Conservation (phyloP, 1,140 invertebrate species). For the Drosophila ohnishii region DNA sequence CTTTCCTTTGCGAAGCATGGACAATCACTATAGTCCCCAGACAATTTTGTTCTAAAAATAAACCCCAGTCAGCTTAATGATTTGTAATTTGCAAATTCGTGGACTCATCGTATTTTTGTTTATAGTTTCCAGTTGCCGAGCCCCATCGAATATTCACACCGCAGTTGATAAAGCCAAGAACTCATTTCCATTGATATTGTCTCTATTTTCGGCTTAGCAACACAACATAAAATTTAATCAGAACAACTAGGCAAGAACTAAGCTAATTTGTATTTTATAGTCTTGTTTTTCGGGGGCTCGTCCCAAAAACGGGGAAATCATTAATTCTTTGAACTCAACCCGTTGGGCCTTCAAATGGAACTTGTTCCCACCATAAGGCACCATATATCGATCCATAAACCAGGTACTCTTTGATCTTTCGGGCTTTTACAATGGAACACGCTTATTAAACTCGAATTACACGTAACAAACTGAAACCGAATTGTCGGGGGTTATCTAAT, state of each 20-base stretch:
- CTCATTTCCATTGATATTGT: slow-evolving; percentile 6
- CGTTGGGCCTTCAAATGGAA: slow-evolving; percentile 4
- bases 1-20: no score
- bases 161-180: slow-evolving; percentile 35
- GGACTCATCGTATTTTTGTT: slow-evolving; percentile 39
- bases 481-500: slow-evolving; percentile 35
- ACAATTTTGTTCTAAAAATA: not conserved
- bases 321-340: slow-evolving; percentile 2
- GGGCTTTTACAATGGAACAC: slow-evolving; percentile 19
- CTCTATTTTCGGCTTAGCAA: slow-evolving; percentile 24
- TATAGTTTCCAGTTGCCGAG: slow-evolving; percentile 19
- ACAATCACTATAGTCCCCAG: slow-evolving; percentile 17
- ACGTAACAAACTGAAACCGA: slow-evolving; percentile 7
- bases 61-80: slow-evolving; percentile 8
- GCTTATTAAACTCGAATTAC: slow-evolving; percentile 47
- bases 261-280: slow-evolving; percentile 20
- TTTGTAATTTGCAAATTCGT: slow-evolving; percentile 32
- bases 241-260: slow-evolving; percentile 8
- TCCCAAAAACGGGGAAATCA: slow-evolving; percentile 14
- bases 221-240: not conserved
- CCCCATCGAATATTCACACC: not conserved
- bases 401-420: slow-evolving; percentile 22
- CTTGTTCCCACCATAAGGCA: slow-evolving; percentile 22
- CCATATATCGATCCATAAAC: slow-evolving; percentile 32
- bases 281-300: slow-evolving; percentile 47